These are phyloP conservation scores for Odontamblyopus lacepedii DNA, from an alignment of 2,797 vertebrate genomes.

Conservation along the genomic window DNA sequence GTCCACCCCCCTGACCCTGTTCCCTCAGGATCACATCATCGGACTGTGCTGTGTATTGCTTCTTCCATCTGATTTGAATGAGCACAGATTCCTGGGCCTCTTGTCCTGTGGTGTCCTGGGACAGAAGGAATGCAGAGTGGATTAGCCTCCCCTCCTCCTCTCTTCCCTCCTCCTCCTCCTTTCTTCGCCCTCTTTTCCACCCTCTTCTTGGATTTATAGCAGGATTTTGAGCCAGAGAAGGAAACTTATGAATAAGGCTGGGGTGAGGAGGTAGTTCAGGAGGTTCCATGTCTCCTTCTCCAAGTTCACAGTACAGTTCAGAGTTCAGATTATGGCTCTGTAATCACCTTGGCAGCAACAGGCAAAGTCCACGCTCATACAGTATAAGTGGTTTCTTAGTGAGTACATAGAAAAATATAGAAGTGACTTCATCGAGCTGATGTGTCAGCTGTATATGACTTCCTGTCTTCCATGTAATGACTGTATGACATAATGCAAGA, in stretches of 20 bases:
- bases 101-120: constrained; percentile 66
- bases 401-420: not conserved
- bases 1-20: too few species aligned
- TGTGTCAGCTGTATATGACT: not conserved
- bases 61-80: constrained; percentile 65
- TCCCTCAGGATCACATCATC: constrained; percentile 6
- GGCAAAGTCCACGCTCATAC: constrained; percentile 50
- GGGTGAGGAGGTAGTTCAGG: constrained; percentile 10
- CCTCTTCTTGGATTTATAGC: constrained; percentile 33
- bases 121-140: constrained; percentile 72
- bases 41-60: constrained; percentile 7
- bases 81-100: constrained; percentile 65
- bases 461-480: not conserved
- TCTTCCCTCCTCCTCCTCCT: constrained; percentile 25
- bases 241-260: constrained; percentile 13
- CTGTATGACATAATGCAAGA: not conserved
- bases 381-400: constrained; percentile 18
- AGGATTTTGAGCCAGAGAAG: constrained; percentile 18
- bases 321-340: constrained; percentile 49
- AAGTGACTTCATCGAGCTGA: not conserved
- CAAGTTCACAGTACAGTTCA: constrained; percentile 28
- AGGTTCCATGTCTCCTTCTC: constrained; percentile 54
- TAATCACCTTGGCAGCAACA: constrained; percentile 46
- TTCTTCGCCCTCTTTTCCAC: constrained; percentile 42
- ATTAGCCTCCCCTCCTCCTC: constrained; percentile 62